Percentiles rank a stretch among this genome's conserved stretches.
Evolutionary conservation across 1,140 invertebrate species (phyloP).

Genomic region (Ceratitis capitata): DNA sequence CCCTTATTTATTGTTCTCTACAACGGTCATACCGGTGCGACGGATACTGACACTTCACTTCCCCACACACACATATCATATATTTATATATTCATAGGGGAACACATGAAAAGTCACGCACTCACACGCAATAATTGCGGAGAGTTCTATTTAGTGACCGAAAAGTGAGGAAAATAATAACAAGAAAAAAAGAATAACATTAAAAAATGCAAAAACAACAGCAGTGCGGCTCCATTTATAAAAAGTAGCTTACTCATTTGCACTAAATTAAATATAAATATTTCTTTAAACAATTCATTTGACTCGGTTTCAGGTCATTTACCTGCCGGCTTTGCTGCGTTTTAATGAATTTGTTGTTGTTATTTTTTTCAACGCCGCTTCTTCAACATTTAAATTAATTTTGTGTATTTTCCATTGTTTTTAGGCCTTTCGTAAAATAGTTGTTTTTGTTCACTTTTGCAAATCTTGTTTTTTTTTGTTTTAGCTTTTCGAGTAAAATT

Average conservation of each 20-base stretch:
- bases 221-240: too few relatives aligned
- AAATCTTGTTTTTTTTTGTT: neutral
- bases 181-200: neutral
- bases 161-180: neutral
- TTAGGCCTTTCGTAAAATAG: neutral
- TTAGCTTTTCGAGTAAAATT: neutral
- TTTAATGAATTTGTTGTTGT: neutral
- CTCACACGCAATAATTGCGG: neutral
- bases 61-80: too few relatives aligned
- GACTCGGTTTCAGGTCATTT: slow-evolving; percentile 9
- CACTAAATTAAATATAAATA: slow-evolving; percentile 41
- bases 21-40: neutral
- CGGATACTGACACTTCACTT: neutral
- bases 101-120: slow-evolving; percentile 15
- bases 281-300: slow-evolving; percentile 32
- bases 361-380: neutral
- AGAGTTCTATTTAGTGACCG: neutral
- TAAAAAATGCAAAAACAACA: slow-evolving; percentile 4
- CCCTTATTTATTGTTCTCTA: neutral
- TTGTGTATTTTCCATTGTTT: slow-evolving; percentile 11
- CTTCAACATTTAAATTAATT: neutral
- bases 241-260: too few relatives aligned
- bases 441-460: neutral
- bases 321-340: neutral
- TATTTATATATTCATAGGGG: too few relatives aligned